These are phyloP conservation scores for Cacoxenus indagator DNA, from an alignment of 2,888 invertebrate genomes.

Conservation along the genomic window DNA sequence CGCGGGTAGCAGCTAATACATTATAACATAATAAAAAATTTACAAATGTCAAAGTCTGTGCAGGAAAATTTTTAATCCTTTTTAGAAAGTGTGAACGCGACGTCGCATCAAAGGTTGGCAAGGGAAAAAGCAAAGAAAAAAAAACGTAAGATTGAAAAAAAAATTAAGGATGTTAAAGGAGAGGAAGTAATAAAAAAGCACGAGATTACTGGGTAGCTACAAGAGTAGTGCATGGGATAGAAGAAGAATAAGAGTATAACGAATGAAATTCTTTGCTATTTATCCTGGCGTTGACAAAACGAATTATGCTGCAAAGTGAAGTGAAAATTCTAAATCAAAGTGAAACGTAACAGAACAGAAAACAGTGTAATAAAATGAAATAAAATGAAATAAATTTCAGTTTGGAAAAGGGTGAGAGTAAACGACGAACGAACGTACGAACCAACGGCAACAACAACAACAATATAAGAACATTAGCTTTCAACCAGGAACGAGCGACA, in stretches of 20 bases:
- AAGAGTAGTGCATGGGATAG: not conserved
- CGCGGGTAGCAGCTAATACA: too few species aligned
- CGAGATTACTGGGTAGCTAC: not conserved
- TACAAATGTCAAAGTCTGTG: not conserved
- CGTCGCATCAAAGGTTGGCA: not conserved
- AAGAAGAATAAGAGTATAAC: not conserved
- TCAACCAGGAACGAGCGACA: not conserved
- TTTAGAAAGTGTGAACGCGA: not conserved
- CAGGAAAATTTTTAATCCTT: conserved; percentile 8
- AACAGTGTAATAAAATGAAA: conserved; percentile 6
- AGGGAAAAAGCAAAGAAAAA: not conserved
- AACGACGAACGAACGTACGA: not conserved
- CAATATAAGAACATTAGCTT: not conserved
- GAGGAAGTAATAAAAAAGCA: not conserved
- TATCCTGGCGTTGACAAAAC: conserved; percentile 14
- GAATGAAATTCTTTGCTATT: not conserved
- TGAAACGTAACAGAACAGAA: conserved; percentile 4
- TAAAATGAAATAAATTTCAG: not conserved
- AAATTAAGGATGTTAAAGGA: not conserved
- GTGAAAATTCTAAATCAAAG: conserved; percentile 7
- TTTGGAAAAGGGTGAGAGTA: not conserved
- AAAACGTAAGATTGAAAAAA: not conserved
- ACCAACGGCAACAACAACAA: conserved; percentile 1
- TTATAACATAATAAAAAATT: too few species aligned
- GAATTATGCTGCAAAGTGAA: conserved; percentile 17